phyloP scores from a whole-genome alignment of 1,140 invertebrate genomes.

The Mycetomoellerius zeteki region DNA sequence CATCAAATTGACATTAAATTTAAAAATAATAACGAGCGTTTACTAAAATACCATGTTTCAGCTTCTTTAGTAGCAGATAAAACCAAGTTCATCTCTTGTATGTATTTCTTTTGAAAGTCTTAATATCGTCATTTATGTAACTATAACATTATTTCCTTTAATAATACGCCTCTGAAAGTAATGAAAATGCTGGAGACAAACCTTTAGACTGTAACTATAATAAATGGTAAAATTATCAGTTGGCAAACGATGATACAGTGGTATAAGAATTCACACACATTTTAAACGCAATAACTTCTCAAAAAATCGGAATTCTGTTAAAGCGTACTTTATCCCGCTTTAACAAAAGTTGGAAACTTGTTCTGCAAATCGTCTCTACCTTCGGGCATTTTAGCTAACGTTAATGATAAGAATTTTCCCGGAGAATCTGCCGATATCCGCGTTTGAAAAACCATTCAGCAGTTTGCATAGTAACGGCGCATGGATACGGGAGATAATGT shows the following conservation, averaged over 20 bases:
- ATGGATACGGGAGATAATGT: conserved; percentile 34
- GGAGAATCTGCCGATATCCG: conserved; percentile 6
- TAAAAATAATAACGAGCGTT: conserved; percentile 20
- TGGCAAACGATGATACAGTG: neutral
- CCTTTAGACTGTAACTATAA: conserved; percentile 18
- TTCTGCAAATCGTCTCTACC: neutral
- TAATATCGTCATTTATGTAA: conserved; percentile 32
- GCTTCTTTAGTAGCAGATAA: neutral
- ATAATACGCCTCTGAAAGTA: conserved; percentile 10
- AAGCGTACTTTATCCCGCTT: neutral
- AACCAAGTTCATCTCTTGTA: neutral
- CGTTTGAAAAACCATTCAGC: conserved; percentile 8
- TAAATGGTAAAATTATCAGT: conserved; percentile 10
- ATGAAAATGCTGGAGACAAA: conserved; percentile 5
- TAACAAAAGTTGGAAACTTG: conserved; percentile 6
- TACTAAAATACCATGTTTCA: conserved; percentile 5
- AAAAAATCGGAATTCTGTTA: conserved; percentile 12
- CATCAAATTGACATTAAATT: neutral
- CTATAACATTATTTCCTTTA: conserved; percentile 6
- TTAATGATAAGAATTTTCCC: conserved; percentile 31
- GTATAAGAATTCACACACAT: neutral
- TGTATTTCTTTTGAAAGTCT: conserved; percentile 13
- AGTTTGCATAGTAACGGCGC: conserved; percentile 28
- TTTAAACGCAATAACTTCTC: conserved; percentile 8
- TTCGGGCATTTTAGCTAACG: neutral